Conservation (phyloP, 2,797 vertebrate species). For the Chelon auratus region DNA sequence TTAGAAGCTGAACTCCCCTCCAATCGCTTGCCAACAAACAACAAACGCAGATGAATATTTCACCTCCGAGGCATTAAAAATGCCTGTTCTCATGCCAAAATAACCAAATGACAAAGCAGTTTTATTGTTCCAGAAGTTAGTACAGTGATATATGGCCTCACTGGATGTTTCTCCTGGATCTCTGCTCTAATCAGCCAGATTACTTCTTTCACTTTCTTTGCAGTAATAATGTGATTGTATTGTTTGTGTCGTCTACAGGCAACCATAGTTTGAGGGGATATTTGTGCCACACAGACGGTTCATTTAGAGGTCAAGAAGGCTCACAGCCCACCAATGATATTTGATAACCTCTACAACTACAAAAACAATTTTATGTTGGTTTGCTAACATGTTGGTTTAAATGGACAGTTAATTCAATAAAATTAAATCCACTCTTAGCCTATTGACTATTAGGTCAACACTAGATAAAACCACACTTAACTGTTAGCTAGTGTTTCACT, state of each 20-base stretch:
- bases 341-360: slow-evolving; percentile 3
- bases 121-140: slow-evolving; percentile 70
- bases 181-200: slow-evolving; percentile 74
- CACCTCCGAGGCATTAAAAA: slow-evolving; percentile 51
- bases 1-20: slow-evolving; percentile 18
- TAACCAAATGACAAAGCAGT: slow-evolving; percentile 70
- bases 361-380: too few relatives aligned
- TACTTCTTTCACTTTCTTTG: slow-evolving; percentile 54
- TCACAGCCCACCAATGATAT: slow-evolving; percentile 19
- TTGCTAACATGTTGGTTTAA: too few relatives aligned
- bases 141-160: slow-evolving; percentile 63
- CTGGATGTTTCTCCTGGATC: slow-evolving; percentile 53
- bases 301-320: slow-evolving; percentile 36
- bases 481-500: too few relatives aligned
- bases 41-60: slow-evolving; percentile 62
- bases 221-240: slow-evolving; percentile 57
- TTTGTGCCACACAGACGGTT: neutral
- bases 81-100: slow-evolving; percentile 53
- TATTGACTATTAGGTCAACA: too few relatives aligned
- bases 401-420: too few relatives aligned
- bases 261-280: slow-evolving; percentile 34
- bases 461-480: too few relatives aligned
- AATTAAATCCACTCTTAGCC: too few relatives aligned
- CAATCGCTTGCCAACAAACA: slow-evolving; percentile 22
- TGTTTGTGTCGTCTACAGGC: slow-evolving; percentile 63